Percentiles rank a stretch among this genome's conserved stretches.
Evolutionary conservation across 1,140 invertebrate genomes (phyloP).

Genomic region (Bombus terrestris): DNA sequence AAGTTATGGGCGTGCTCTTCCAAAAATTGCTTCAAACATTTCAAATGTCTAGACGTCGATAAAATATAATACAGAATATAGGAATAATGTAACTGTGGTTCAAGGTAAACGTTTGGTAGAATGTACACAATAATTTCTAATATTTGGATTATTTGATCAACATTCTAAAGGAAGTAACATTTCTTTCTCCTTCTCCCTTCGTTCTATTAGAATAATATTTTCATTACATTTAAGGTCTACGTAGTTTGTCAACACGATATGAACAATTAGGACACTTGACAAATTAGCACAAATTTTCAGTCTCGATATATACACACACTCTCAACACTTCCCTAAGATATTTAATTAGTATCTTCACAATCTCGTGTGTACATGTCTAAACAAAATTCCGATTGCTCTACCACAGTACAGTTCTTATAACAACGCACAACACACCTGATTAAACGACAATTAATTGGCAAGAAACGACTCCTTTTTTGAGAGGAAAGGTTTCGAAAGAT

Average conservation of each 20-base stretch:
- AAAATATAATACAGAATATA: neutral
- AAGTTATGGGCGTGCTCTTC: neutral
- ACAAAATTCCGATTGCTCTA: neutral
- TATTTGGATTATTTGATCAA: neutral
- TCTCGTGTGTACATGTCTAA: neutral
- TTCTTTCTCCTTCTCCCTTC: neutral
- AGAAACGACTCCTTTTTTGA: neutral
- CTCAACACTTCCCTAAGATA: neutral
- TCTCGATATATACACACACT: neutral
- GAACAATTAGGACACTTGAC: neutral
- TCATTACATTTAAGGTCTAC: neutral
- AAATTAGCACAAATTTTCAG: neutral
- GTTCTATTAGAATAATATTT: neutral
- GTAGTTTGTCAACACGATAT: conserved; percentile 3
- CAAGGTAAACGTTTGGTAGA: conserved; percentile 4
- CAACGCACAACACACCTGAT: neutral
- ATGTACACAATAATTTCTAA: neutral
- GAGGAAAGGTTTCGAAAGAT: neutral
- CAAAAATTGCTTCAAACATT: neutral
- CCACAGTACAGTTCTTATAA: neutral
- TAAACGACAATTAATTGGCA: conserved; percentile 35
- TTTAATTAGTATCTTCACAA: conserved; percentile 24
- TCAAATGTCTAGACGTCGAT: neutral
- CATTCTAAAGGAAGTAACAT: neutral
- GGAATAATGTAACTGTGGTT: neutral